Evolutionary conservation across 2,797 vertebrate genomes (phyloP), one percentile per base, ranked within the genome.

Genomic region (Enteromius thamalakanensis): DNA sequence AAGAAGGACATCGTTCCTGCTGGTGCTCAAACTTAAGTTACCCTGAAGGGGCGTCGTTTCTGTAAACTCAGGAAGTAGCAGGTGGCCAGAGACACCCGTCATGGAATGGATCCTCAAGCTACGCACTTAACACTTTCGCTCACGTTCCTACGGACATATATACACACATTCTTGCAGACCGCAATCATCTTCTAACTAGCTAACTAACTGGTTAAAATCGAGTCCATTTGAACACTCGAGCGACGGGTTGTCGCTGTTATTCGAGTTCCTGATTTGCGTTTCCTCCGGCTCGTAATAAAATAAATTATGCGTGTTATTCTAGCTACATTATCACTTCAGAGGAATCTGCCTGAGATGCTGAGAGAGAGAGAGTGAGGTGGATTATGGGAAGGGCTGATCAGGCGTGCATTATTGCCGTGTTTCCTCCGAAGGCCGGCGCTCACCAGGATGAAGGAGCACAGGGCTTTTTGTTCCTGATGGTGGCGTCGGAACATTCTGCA

Each of bases 401-500:
- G 86, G 86, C 90, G 93, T 91, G 90, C 91, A 91, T 97, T 97
- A 98, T 98, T 99, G 97, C 96, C 96, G 95, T 95, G 92, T 93
- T 92, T 93, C 93, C 94, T 92, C 93, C 90, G 87, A 82, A 79
- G 81, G 88, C 34, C 89, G 87, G 79, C 81, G 90, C 90, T 97
- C 95, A 99, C 98, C 97, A 99, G 26, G 97, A 96, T 86, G 97
- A 97, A 70, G 96, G 97, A 84, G 94, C 96, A 86, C 96, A 96
- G 58, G 93, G 95, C 89, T 97, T 97, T 93, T 96, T 97, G 95
- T 97, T 98, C 92, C 97, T 96, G 84, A 99, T 97, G 0, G 98
- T 99, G 92, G 96, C 95, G 83, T 99, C 98, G 0, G 98, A 99
- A 91, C 97, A 97, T 87, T 99, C 98, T 0, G 96, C 98, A 78